Conservation (phyloP, 2,888 invertebrate genomes). For the Glaucopsyche alexis region DNA sequence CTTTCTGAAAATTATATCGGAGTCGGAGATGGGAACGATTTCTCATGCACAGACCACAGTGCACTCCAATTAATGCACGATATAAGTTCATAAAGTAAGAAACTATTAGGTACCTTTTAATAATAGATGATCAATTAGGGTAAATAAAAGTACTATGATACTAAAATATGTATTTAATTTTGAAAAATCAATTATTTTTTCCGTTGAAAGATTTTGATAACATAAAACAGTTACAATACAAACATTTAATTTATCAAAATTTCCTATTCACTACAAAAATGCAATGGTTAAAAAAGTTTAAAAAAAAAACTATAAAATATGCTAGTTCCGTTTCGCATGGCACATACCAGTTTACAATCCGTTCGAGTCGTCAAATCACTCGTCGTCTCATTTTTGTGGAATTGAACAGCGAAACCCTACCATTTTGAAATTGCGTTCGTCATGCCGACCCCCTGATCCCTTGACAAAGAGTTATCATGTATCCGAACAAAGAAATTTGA, state of each 20-base stretch:
- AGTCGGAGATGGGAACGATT: not conserved
- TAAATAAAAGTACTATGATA: not conserved
- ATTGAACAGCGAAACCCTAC: slow-evolving; percentile 73
- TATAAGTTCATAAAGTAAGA: not conserved
- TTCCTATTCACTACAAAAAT: not conserved
- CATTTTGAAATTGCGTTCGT: slow-evolving; percentile 76
- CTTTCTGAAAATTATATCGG: slow-evolving; percentile 13
- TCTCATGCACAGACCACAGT: too few relatives aligned
- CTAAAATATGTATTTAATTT: too few relatives aligned
- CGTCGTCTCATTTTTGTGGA: slow-evolving; percentile 72
- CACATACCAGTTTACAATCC: slow-evolving; percentile 65
- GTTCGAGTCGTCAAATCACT: slow-evolving; percentile 74
- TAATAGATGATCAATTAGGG: not conserved
- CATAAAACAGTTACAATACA: too few relatives aligned
- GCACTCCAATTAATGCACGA: not conserved
- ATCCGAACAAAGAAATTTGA: slow-evolving; percentile 43
- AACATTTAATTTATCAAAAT: too few relatives aligned
- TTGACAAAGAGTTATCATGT: slow-evolving; percentile 46
- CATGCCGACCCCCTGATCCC: slow-evolving; percentile 68
- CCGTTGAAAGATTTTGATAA: too few relatives aligned
- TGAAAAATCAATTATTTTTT: too few relatives aligned
- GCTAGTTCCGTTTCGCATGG: slow-evolving; percentile 49
- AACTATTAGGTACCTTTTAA: not conserved
- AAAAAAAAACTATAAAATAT: not conserved
- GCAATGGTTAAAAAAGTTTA: slow-evolving; percentile 2